phyloP scores from a whole-genome alignment of 2,888 invertebrate genomes.

The Lasioglossum lativentre region DNA sequence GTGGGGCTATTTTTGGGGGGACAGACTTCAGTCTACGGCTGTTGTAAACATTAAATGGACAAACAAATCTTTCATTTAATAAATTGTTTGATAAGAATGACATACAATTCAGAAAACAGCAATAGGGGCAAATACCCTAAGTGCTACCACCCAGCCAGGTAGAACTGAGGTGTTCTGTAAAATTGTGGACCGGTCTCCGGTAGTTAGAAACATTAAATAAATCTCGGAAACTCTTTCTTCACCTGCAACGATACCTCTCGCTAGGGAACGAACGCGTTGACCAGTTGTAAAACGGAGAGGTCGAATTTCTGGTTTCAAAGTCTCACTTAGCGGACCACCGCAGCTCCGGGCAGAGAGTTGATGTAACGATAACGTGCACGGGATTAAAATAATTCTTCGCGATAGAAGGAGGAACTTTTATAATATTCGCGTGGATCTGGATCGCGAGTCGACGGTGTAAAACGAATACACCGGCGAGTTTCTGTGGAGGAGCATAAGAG shows the following conservation, averaged over 20 bases:
- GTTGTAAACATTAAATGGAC: too few species aligned
- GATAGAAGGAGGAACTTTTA: conserved; percentile 29
- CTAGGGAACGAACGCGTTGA: not conserved
- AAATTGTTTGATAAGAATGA: not conserved
- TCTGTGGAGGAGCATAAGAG: conserved; percentile 63
- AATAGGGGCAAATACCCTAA: not conserved
- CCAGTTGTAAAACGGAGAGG: not conserved
- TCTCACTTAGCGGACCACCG: not conserved
- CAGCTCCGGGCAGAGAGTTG: not conserved
- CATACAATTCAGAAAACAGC: not conserved
- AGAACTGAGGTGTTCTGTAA: not conserved
- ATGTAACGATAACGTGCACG: not conserved
- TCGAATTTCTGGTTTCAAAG: not conserved
- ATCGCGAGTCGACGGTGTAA: conserved; percentile 49
- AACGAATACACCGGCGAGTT: conserved; percentile 53
- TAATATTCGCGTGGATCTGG: conserved; percentile 47
- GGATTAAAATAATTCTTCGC: conserved; percentile 23
- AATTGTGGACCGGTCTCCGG: not conserved
- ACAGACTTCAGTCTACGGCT: too few species aligned
- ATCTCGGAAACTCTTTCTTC: not conserved
- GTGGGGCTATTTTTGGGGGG: too few species aligned
- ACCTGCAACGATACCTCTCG: not conserved
- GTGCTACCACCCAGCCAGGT: not conserved
- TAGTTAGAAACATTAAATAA: not conserved
- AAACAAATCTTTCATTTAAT: not conserved